Percentiles rank a stretch among this genome's conserved stretches.
phyloP scores from a whole-genome alignment of 2,113 vertebrate species.

The Gymnobelideus leadbeateri region DNA sequence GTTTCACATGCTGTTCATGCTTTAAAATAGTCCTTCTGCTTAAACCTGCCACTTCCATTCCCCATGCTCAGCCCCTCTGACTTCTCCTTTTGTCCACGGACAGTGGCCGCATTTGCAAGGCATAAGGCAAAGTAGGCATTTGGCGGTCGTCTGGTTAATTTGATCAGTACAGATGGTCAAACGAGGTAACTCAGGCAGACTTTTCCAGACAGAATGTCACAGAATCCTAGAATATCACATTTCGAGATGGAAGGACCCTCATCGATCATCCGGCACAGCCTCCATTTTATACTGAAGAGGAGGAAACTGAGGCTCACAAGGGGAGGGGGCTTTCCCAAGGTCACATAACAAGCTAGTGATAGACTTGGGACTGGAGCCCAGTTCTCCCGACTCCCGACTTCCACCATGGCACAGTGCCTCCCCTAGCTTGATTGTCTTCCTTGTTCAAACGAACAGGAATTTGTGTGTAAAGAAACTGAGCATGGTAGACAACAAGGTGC shows the following conservation, averaged over 20 bases:
- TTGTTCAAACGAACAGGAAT: not conserved
- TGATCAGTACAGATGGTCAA: not conserved
- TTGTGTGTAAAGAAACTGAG: not conserved
- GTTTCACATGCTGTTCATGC: not conserved
- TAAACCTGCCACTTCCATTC: not conserved
- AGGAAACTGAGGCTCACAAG: not conserved
- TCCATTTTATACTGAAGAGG: not conserved
- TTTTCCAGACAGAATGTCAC: not conserved
- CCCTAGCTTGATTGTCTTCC: not conserved
- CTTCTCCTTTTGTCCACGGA: not conserved
- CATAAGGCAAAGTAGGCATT: not conserved
- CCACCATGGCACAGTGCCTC: not conserved
- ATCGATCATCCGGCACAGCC: not conserved
- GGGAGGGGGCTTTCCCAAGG: not conserved
- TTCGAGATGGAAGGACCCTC: not conserved
- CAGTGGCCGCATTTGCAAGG: not conserved
- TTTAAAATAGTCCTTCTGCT: not conserved
- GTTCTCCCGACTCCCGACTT: not conserved
- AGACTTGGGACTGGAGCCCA: not conserved
- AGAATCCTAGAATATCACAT: not conserved
- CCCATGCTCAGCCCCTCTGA: not conserved
- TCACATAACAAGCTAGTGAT: not conserved
- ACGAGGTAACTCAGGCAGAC: not conserved
- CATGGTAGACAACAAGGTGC: not conserved
- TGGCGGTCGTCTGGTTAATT: not conserved